Evolutionary conservation across 1,140 invertebrate species (phyloP).

Genomic region (Macrosteles quadrilineatus): DNA sequence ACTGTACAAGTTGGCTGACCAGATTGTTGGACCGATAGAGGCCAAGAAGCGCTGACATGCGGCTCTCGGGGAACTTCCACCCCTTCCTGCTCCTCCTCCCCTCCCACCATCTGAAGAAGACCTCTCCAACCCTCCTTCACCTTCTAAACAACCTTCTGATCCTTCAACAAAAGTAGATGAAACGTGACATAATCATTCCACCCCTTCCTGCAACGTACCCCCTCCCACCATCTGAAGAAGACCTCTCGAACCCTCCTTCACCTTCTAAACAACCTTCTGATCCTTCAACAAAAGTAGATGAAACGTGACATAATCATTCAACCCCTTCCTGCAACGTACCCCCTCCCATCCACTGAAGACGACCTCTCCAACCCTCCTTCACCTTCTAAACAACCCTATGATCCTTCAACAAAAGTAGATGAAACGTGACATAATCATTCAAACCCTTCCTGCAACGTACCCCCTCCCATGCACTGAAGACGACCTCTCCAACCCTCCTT

Average conservation of each 20-base stretch:
- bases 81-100: background rate
- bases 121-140: too few species aligned
- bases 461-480: background rate
- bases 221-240: background rate
- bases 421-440: too few species aligned
- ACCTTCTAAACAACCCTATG: conserved; percentile 35
- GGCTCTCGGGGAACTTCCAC: background rate
- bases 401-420: too few species aligned
- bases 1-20: conserved; percentile 62
- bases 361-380: conserved; percentile 35
- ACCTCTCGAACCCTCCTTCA: too few species aligned
- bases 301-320: too few species aligned
- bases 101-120: background rate
- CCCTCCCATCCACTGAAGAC: background rate
- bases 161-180: too few species aligned
- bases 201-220: too few species aligned
- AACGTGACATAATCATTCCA: too few species aligned
- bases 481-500: conserved; percentile 31
- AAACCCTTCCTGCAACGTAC: background rate
- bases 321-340: background rate
- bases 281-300: too few species aligned
- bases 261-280: too few species aligned
- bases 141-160: too few species aligned
- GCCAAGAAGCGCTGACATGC: conserved; percentile 16
- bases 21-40: conserved; percentile 57